Conservation (phyloP, 2,797 vertebrate species). For the Oreortyx pictus region DNA sequence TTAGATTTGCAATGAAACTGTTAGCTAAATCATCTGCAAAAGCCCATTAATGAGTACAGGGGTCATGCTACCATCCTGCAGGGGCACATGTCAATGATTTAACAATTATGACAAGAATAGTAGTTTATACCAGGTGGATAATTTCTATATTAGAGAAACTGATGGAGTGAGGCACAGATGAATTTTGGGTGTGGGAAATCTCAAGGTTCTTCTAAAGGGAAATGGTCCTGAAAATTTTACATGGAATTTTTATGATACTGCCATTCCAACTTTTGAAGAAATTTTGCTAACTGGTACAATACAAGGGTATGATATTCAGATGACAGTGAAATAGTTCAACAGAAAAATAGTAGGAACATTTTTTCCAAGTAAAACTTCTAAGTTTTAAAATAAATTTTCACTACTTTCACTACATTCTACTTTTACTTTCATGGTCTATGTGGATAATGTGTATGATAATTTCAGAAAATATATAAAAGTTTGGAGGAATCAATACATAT, state of each 20-base stretch:
- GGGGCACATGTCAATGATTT: conserved; percentile 52
- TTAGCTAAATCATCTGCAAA: conserved; percentile 17
- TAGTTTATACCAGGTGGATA: conserved; percentile 29
- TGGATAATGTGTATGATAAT: neutral
- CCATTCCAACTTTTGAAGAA: neutral
- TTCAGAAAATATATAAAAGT: neutral
- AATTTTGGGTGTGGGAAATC: conserved; percentile 21
- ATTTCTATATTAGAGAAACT: conserved; percentile 44
- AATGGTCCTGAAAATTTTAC: conserved; percentile 49
- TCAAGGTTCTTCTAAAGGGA: conserved; percentile 48
- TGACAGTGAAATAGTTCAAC: neutral
- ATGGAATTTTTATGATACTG: neutral
- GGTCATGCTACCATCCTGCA: neutral
- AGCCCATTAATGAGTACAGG: conserved; percentile 35
- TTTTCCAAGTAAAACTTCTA: neutral
- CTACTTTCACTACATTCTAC: neutral
- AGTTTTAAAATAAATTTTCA: neutral
- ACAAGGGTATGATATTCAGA: neutral
- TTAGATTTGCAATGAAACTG: conserved; percentile 37
- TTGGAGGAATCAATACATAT: neutral
- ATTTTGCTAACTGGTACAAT: neutral
- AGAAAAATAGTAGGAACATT: neutral
- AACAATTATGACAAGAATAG: conserved; percentile 53
- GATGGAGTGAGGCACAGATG: neutral
- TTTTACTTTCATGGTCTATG: neutral